Percentiles rank a stretch among this genome's conserved stretches.
Conservation (phyloP, 1,140 invertebrate genomes). For the Heliconius congener region DNA sequence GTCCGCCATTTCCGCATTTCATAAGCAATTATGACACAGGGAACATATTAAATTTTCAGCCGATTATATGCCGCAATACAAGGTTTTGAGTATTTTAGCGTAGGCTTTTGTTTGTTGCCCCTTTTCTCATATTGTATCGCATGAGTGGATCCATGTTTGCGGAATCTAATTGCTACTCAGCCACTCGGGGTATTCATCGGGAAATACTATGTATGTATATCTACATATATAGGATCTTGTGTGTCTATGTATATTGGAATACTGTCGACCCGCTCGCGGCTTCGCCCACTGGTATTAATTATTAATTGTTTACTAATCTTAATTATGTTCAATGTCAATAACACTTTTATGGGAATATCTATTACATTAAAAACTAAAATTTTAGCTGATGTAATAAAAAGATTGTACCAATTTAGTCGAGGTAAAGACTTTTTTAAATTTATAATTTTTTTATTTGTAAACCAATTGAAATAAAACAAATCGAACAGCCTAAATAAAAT, state of each 20-base stretch:
- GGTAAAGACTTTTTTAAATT: too few species aligned
- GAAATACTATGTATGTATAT: constrained; percentile 53
- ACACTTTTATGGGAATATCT: too few species aligned
- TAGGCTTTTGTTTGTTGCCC: constrained; percentile 56
- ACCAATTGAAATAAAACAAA: too few species aligned
- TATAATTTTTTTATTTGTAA: too few species aligned
- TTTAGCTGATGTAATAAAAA: too few species aligned
- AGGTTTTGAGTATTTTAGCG: constrained; percentile 36
- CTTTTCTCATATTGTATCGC: constrained; percentile 68
- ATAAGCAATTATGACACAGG: constrained; percentile 35
- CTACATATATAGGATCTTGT: not conserved
- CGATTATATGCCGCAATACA: constrained; percentile 43
- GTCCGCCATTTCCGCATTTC: constrained; percentile 13
- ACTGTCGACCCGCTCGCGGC: not conserved
- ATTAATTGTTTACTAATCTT: too few species aligned
- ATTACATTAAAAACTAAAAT: too few species aligned
- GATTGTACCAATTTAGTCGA: too few species aligned
- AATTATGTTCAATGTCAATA: too few species aligned
- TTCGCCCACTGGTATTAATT: too few species aligned
- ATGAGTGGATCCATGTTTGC: constrained; percentile 67
- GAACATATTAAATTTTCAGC: constrained; percentile 40
- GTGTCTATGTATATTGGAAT: not conserved
- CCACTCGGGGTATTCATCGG: constrained; percentile 71
- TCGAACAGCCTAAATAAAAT: too few species aligned
- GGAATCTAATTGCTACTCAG: constrained; percentile 77